Conservation (phyloP, 1,140 invertebrate species). For the Chironomus tepperi region DNA sequence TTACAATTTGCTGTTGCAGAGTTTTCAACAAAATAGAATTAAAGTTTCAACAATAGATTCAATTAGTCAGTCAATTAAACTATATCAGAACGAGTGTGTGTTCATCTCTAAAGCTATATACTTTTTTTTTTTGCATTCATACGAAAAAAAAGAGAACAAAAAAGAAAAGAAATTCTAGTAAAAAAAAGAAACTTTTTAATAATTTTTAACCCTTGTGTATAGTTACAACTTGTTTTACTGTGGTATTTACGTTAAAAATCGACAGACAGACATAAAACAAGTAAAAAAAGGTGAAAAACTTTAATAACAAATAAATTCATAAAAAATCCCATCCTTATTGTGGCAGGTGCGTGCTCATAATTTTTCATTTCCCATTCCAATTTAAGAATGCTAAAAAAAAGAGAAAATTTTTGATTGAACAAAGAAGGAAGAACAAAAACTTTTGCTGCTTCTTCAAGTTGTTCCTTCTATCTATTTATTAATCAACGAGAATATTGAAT, state of each 20-base stretch:
- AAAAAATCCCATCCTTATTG: not conserved
- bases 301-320: not conserved
- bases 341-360: slow-evolving; percentile 10
- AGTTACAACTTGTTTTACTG: not conserved
- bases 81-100: not conserved
- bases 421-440: not conserved
- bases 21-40: too few species aligned
- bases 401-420: slow-evolving; percentile 10
- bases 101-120: too few species aligned
- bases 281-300: not conserved
- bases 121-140: too few species aligned
- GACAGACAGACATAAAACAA: too few species aligned
- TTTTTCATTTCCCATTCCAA: slow-evolving; percentile 9
- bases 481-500: not conserved
- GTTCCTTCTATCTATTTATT: not conserved
- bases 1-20: too few species aligned
- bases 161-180: too few species aligned
- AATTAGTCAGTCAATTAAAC: slow-evolving; percentile 21
- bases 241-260: not conserved
- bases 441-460: too few species aligned
- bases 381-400: not conserved
- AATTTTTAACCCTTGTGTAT: not conserved
- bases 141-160: too few species aligned
- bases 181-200: not conserved
- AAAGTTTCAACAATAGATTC: not conserved